Conservation (phyloP, 2,888 invertebrate genomes). For the Eurytoma adleriae region DNA sequence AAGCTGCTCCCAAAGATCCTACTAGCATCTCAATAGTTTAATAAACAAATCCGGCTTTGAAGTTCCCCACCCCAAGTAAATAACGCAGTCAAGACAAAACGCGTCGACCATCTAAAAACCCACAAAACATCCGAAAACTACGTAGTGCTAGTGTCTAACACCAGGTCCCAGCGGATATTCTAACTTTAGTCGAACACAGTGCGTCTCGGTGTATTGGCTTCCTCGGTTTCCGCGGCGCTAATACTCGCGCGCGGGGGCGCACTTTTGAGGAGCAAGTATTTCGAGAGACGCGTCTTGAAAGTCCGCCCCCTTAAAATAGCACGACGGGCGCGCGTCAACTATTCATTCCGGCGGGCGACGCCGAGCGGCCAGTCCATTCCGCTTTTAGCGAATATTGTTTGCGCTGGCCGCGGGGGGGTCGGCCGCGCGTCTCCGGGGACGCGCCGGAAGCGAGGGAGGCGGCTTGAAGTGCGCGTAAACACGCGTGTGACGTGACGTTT, state of each 20-base stretch:
- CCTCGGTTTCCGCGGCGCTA: not conserved
- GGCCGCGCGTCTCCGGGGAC: not conserved
- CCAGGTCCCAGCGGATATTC: not conserved
- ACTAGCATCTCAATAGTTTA: not conserved
- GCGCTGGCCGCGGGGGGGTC: not conserved
- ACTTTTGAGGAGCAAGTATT: constrained; percentile 26
- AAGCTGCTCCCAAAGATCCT: too few species aligned
- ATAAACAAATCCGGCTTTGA: not conserved
- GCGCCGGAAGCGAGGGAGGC: constrained; percentile 4
- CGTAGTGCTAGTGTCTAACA: not conserved
- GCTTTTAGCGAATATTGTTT: constrained; percentile 23
- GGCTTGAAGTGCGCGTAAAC: constrained; percentile 21
- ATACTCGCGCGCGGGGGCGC: not conserved
- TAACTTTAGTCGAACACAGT: constrained; percentile 34
- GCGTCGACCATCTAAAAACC: not conserved
- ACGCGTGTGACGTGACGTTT: constrained; percentile 28
- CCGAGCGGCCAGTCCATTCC: not conserved
- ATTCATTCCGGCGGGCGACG: not conserved
- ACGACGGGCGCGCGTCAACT: constrained; percentile 10
- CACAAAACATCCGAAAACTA: too few species aligned
- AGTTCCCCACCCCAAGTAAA: not conserved
- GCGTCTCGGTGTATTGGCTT: not conserved
- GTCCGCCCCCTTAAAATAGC: constrained; percentile 24
- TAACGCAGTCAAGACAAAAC: not conserved
- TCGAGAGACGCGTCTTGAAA: constrained; percentile 31